Evolutionary conservation across 2,113 vertebrate species (phyloP), one percentile per base, ranked within the genome.

Genomic region (Pangasianodon gigas): DNA sequence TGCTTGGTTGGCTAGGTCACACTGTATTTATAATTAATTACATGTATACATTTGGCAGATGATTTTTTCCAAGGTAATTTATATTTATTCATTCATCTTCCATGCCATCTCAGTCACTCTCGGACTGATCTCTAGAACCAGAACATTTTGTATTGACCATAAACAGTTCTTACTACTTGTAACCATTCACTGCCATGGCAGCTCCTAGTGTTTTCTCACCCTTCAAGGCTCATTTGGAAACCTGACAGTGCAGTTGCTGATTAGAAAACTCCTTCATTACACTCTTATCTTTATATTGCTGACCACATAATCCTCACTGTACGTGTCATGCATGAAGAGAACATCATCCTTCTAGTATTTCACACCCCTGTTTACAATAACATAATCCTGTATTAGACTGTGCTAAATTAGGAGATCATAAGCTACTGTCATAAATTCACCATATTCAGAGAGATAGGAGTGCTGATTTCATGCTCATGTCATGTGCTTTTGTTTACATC

Each of bases 401-500:
- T 77, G 41, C 46, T 80, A n/a, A 81, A 54, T 19, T 19, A 29
- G 1, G 51, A 54, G 51, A 54, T 81, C 6, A 54, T 52, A 32
- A 18, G 6, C 51, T 54, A 54, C 14, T 32, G 51, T 54, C 29
- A 81, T 6, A 54, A n/a, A 81, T 46, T 26, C 26, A 6, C 29
- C 26, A 7, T 18, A 11, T 52, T 81, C 48, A 3, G 1, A 16
- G 13, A n/a, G 26, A 1, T 80, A 6, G 2, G 41, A 9, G 10
- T 29, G 5, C 11, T 52, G 75, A 29, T 48, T 79, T 79, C 29
- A 81, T 81, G 5, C 8, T 52, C 26, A n/a, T 52, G 48, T 18
- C 79, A 81, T 32, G 79, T 81, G 79, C 79, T n/a, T 79, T 79
- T 29, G 14, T n/a, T 81, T 32, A 81, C 16, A 81, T n/a, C 14